Base-by-base conservation (phyloP, 2,888 invertebrate species). In the Conchocele bisecta region DNA sequence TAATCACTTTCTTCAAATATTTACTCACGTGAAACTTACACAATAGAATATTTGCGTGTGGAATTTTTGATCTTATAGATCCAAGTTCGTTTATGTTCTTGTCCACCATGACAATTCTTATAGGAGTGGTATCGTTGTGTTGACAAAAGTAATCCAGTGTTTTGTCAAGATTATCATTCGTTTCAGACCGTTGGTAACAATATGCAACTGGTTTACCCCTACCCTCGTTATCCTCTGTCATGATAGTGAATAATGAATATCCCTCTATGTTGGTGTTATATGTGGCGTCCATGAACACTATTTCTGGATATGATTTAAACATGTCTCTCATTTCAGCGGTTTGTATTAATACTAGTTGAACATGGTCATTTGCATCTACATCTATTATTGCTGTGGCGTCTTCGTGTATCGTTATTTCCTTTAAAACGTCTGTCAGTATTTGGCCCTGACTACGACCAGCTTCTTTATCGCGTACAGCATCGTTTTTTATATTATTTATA, bases 21-120 rank as follows among this genome's bases (percentile, higher is more conserved):
- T 51, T 51, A 31, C 31, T 51, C 2, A 51, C 33, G n/a, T 51
- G 51, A 4, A 51, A 51, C 13, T 51, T 51, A 22, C 51, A 51
- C 4, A 51, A 11, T 6, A 51, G 31, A 33, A 51, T 51, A 20
- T 51, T 51, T 5, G 51, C 51, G 5, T 51, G 9, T 15, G 51
- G 51, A 5, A 51, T 7, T 51, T 51, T 51, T 3, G 4, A 9
- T 15, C 35, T 29, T 33, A 51, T 33, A 3, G 33, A 31, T 15
- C 35, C 35, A 17, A 51, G 31, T 7, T 20, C 17, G 9, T 31
- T 20, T n/a, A 51, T 33, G 35, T 51, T 35, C 13, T 51, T 51
- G 22, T 51, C 51, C 6, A 51, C 33, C 51, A 51, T 51, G 11
- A 51, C 17, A 31, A 51, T 51, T 51, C n/a, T 29, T 6, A 35